Evolutionary conservation across 2,113 vertebrate genomes (phyloP), one percentile per base, ranked within the genome.

Genomic region (Monopterus albus): DNA sequence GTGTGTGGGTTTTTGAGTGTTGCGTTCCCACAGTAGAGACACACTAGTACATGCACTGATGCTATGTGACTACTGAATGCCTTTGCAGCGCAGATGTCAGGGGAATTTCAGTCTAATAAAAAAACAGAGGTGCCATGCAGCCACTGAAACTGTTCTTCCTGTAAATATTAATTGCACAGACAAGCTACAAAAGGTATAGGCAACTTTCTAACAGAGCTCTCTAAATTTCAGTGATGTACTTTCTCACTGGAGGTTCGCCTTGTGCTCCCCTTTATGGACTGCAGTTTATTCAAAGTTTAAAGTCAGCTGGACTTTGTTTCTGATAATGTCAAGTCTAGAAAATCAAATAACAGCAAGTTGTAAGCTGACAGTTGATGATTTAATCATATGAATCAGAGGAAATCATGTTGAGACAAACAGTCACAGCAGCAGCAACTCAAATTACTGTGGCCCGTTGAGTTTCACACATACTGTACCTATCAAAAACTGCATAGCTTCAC

Each of bases 391-490:
- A 25, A 28, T 70, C 52, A 60, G 12, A 67, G 33, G 39, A 58
- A 60, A 35, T 68, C 21, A 2, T 71, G 72, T 69, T n/a, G 52
- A 63, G 69, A 46, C 46, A 26, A 62, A 49, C 7, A 25, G 25
- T 55, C 57, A 7, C 51, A 72, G 62, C 53, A 26, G 70, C 50
- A 12, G 15, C 52, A 45, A 11, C 33, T 66, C 71, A 38, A 49
- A 75, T 42, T 12, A 45, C 52, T 42, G 64, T 6, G 63, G 71
- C 43, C 78, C 36, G 69, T 67, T 49, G 28, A 65, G 61, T 18
- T 18, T 38, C 63, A 7, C 66, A 62, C 82, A 81, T 66, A 81
- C 88, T 88, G 86, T 82, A 88, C 59, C 67, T 18, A 66, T 83
- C 79, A 87, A 61, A 72, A 72, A 59, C 23, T 21, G 72, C 76